A percentile compares a stretch with the other conserved stretches of the same genome.
Conservation (phyloP, 2,888 invertebrate species). For the Cenopis cana region DNA sequence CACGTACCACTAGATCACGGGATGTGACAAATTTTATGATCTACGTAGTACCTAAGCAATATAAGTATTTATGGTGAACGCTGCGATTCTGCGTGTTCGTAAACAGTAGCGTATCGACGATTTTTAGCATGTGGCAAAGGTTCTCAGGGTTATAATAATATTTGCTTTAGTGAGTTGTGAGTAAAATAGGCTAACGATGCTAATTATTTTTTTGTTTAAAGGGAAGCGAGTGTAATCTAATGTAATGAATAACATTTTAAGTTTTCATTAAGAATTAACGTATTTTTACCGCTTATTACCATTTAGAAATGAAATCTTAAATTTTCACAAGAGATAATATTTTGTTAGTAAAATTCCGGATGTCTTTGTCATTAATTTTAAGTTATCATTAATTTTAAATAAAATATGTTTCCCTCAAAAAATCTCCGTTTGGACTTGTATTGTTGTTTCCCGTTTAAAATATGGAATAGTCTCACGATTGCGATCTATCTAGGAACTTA, state of each 20-base stretch:
- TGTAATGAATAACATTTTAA: slow-evolving; percentile 24
- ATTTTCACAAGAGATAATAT: slow-evolving; percentile 44
- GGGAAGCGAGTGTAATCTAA: slow-evolving; percentile 13
- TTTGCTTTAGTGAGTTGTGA: slow-evolving; percentile 27
- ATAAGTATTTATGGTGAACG: slow-evolving; percentile 51
- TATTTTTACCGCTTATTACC: slow-evolving; percentile 14
- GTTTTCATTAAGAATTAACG: slow-evolving; percentile 30
- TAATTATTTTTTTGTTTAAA: slow-evolving; percentile 7
- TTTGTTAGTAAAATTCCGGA: slow-evolving; percentile 27
- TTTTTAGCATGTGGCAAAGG: slow-evolving; percentile 46
- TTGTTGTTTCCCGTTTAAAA: slow-evolving; percentile 37
- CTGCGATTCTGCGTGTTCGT: slow-evolving; percentile 54
- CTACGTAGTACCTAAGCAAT: slow-evolving; percentile 51
- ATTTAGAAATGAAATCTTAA: slow-evolving; percentile 16
- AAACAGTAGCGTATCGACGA: slow-evolving; percentile 48
- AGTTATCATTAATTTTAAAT: slow-evolving; percentile 40
- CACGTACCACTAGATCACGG: slow-evolving; percentile 61
- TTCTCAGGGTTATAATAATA: slow-evolving; percentile 38
- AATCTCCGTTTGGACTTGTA: slow-evolving; percentile 39
- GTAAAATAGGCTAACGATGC: slow-evolving; percentile 13
- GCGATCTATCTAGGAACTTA: slow-evolving; percentile 35
- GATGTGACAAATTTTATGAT: slow-evolving; percentile 62
- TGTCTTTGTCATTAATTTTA: slow-evolving; percentile 37
- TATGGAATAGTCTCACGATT: slow-evolving; percentile 39
- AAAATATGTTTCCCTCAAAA: slow-evolving; percentile 42